phyloP scores from a whole-genome alignment of 1,140 invertebrate genomes.

The Anoplophora glabripennis region DNA sequence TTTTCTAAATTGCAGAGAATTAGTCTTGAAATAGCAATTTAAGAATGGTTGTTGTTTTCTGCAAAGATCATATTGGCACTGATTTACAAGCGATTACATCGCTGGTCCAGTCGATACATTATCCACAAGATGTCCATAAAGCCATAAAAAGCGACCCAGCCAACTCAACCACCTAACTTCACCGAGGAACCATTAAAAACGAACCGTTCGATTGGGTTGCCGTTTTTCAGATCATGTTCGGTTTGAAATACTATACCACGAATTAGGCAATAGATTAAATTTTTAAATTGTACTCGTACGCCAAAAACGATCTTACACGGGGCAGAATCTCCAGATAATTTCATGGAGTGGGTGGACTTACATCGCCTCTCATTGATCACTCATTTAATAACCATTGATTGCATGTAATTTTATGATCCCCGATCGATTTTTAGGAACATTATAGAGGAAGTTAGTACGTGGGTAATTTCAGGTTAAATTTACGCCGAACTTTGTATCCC shows the following conservation, averaged over 20 bases:
- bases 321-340: conserved; percentile 20
- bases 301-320: conserved; percentile 8
- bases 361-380: not conserved
- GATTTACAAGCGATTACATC: conserved; percentile 36
- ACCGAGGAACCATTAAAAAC: conserved; percentile 12
- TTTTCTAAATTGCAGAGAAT: conserved; percentile 5
- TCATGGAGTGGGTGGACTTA: conserved; percentile 19
- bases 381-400: conserved; percentile 20
- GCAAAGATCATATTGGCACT: conserved; percentile 35
- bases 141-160: conserved; percentile 13
- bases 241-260: conserved; percentile 25
- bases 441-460: not conserved
- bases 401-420: conserved; percentile 14
- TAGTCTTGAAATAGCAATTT: conserved; percentile 22
- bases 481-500: too few species aligned
- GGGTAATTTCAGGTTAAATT: too few species aligned
- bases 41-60: conserved; percentile 29
- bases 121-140: conserved; percentile 25
- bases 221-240: conserved; percentile 17
- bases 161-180: not conserved
- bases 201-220: not conserved
- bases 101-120: conserved; percentile 22
- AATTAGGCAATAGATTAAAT: conserved; percentile 23
- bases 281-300: conserved; percentile 5
- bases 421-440: conserved; percentile 12